Percentiles rank a stretch among this genome's conserved stretches.
phyloP scores from a whole-genome alignment of 2,113 vertebrate genomes.

The Pleuronectes platessa region DNA sequence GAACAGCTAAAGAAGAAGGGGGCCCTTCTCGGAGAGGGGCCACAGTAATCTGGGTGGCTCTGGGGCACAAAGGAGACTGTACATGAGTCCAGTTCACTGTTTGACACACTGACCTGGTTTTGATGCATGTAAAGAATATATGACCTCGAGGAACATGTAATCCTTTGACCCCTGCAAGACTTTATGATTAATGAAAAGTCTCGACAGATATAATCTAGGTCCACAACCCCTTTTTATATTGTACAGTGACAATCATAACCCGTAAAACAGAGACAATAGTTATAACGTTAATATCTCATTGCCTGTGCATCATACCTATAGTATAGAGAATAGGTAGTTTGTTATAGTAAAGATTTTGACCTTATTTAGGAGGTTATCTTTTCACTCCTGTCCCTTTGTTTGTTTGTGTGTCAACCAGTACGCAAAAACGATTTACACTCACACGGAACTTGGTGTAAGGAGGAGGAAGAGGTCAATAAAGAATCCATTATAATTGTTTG shows the following conservation, averaged over 20 bases:
- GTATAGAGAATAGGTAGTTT: too few relatives aligned
- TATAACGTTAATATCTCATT: too few relatives aligned
- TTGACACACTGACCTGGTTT: conserved; percentile 69
- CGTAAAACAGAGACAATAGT: too few relatives aligned
- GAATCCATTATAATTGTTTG: too few relatives aligned
- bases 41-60: conserved; percentile 9
- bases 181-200: conserved; percentile 8
- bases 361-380: background rate
- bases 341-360: too few relatives aligned
- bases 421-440: background rate
- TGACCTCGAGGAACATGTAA: conserved; percentile 35
- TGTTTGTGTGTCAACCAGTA: too few relatives aligned
- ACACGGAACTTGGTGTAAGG: background rate
- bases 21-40: conserved; percentile 11
- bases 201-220: background rate
- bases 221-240: background rate
- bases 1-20: conserved; percentile 21
- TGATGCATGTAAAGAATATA: conserved; percentile 3
- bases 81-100: conserved; percentile 5
- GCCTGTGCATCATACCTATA: too few relatives aligned
- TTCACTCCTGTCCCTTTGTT: background rate
- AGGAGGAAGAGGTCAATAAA: too few relatives aligned
- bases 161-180: conserved; percentile 13
- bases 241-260: background rate
- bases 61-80: conserved; percentile 25